Conservation (phyloP, 53 echinoderm and acorn worm genomes). For the Actinopyga echinites region DNA sequence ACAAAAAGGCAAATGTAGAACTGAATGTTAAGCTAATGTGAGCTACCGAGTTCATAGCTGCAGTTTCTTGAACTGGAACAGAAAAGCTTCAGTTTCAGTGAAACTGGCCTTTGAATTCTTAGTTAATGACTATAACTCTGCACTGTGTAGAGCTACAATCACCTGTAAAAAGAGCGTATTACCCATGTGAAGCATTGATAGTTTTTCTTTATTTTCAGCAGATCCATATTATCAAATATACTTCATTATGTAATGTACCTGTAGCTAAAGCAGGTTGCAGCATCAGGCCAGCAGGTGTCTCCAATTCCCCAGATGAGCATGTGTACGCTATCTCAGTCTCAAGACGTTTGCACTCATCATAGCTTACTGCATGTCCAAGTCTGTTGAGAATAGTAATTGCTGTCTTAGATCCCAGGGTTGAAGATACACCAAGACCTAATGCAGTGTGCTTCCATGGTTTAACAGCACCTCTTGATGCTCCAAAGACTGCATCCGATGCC, state of each 20-base stretch:
- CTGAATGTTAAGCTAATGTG: not conserved
- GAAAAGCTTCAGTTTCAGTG: not conserved
- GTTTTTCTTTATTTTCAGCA: not conserved
- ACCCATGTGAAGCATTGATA: not conserved
- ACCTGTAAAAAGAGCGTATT: not conserved
- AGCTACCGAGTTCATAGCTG: not conserved
- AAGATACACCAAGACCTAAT: constrained; percentile 43
- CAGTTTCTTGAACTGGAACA: not conserved
- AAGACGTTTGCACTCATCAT: constrained; percentile 53
- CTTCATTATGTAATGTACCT: constrained; percentile 14
- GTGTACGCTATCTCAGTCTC: constrained; percentile 57
- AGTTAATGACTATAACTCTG: not conserved
- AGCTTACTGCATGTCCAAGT: constrained; percentile 50
- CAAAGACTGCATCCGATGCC: constrained; percentile 57
- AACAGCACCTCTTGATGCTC: constrained; percentile 21
- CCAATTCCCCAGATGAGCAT: constrained; percentile 44
- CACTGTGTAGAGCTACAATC: too few species aligned
- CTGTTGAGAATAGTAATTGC: constrained; percentile 47
- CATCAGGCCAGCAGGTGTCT: constrained; percentile 48
- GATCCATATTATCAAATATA: not conserved
- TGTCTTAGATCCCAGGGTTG: constrained; percentile 39
- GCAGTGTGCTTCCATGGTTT: constrained; percentile 52
- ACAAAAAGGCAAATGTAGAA: too few species aligned
- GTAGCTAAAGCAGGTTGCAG: constrained; percentile 26
- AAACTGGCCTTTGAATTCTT: not conserved